These are phyloP conservation scores for Drosophila pseudoananassae DNA, from an alignment of 1,140 invertebrate genomes.

Conservation along the genomic window DNA sequence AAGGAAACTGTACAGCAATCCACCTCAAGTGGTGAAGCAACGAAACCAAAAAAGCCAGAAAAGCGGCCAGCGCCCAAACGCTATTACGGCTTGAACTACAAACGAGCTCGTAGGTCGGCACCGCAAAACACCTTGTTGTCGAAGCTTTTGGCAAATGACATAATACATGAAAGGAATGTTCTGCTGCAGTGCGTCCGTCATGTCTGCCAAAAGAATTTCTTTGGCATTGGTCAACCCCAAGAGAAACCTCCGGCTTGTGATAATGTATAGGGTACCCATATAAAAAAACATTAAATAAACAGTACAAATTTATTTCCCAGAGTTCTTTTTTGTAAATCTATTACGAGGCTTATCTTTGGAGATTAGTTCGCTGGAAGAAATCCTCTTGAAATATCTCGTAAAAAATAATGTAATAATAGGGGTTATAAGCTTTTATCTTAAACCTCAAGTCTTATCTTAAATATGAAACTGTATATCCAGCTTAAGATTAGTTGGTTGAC, in stretches of 20 bases:
- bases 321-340: neutral
- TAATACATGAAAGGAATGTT: constrained; percentile 89
- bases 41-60: neutral
- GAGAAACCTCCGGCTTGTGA: neutral
- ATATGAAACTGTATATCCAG: neutral
- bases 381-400: too few species aligned
- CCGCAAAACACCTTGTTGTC: constrained; percentile 85
- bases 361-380: too few species aligned
- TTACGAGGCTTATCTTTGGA: too few species aligned
- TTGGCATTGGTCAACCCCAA: constrained; percentile 75
- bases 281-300: neutral
- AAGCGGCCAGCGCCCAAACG: constrained; percentile 15
- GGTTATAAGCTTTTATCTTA: too few species aligned
- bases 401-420: too few species aligned
- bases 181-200: constrained; percentile 90
- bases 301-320: constrained; percentile 3
- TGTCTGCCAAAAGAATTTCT: constrained; percentile 90
- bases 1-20: too few species aligned
- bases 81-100: constrained; percentile 71
- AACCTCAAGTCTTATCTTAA: too few species aligned
- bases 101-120: constrained; percentile 72
- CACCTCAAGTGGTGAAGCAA: neutral
- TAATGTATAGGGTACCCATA: neutral
- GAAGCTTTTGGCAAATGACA: constrained; percentile 87
- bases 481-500: constrained; percentile 47